phyloP scores from a whole-genome alignment of 2,888 invertebrate genomes.

The Latheticus oryzae region DNA sequence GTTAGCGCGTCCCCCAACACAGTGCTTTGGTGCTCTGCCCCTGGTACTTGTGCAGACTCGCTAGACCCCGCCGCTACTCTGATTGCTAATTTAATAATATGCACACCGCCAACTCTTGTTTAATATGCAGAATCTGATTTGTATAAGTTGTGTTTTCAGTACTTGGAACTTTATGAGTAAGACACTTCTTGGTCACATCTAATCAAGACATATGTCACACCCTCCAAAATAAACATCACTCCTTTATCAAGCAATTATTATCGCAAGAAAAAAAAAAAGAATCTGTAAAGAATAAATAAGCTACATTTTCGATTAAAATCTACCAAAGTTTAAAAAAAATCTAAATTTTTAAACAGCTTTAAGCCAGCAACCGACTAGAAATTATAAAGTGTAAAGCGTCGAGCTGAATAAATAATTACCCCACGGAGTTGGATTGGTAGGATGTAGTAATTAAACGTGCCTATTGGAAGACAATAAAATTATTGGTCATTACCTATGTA shows the following conservation, averaged over 20 bases:
- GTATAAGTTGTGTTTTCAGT: conserved; percentile 65
- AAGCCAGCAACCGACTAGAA: not conserved
- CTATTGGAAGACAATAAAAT: conserved; percentile 28
- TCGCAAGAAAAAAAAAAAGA: too few species aligned
- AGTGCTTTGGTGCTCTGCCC: conserved; percentile 37
- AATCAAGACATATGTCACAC: too few species aligned
- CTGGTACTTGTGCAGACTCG: conserved; percentile 36
- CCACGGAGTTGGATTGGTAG: not conserved
- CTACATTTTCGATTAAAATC: not conserved
- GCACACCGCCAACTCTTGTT: conserved; percentile 64
- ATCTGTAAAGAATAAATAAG: too few species aligned
- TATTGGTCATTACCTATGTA: conserved; percentile 28
- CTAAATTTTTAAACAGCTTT: not conserved
- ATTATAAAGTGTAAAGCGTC: conserved; percentile 8
- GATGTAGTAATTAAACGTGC: conserved; percentile 24
- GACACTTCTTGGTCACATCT: conserved; percentile 11
- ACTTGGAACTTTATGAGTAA: conserved; percentile 7
- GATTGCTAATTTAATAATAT: conserved; percentile 66
- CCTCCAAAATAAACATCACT: too few species aligned
- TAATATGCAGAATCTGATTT: conserved; percentile 68
- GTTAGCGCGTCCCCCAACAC: conserved; percentile 35
- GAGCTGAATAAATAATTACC: conserved; percentile 23
- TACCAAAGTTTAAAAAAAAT: not conserved
- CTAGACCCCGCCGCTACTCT: conserved; percentile 44
- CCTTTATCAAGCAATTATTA: too few species aligned